Percentiles rank a stretch among this genome's conserved stretches.
These are phyloP conservation scores for Solenopsis invicta DNA, from an alignment of 1,140 invertebrate species.

Conservation along the genomic window DNA sequence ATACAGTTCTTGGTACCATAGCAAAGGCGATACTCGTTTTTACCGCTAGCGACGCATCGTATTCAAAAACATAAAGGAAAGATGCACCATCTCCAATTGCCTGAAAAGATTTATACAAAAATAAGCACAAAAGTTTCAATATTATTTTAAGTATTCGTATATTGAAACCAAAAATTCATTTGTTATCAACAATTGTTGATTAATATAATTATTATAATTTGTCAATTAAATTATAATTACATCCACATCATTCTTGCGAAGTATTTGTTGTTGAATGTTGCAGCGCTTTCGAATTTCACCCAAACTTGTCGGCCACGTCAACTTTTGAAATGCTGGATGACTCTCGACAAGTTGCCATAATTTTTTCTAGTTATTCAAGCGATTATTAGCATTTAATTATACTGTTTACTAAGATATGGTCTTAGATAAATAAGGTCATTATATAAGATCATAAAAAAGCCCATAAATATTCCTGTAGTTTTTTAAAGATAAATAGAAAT, in stretches of 20 bases:
- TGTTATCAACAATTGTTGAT: neutral
- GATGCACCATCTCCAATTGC: conserved; percentile 89
- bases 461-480: no score
- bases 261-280: conserved; percentile 88
- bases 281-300: conserved; percentile 91
- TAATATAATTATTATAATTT: neutral
- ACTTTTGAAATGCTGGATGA: conserved; percentile 92
- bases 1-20: conserved; percentile 90
- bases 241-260: conserved; percentile 86
- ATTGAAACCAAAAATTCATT: neutral
- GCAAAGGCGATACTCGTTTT: conserved; percentile 90
- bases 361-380: conserved; percentile 89
- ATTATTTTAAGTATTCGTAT: neutral
- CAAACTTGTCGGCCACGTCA: conserved; percentile 86
- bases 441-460: no score
- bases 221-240: conserved; percentile 83
- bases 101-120: conserved; percentile 78
- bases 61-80: conserved; percentile 89
- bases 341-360: conserved; percentile 93
- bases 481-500: no score
- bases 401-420: no score
- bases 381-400: neutral
- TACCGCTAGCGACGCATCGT: conserved; percentile 90
- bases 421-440: no score
- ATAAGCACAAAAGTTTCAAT: neutral